A percentile compares a stretch with the other conserved stretches of the same genome.
phyloP scores from a whole-genome alignment of 1,140 invertebrate species.

The Brachionus rubens region DNA sequence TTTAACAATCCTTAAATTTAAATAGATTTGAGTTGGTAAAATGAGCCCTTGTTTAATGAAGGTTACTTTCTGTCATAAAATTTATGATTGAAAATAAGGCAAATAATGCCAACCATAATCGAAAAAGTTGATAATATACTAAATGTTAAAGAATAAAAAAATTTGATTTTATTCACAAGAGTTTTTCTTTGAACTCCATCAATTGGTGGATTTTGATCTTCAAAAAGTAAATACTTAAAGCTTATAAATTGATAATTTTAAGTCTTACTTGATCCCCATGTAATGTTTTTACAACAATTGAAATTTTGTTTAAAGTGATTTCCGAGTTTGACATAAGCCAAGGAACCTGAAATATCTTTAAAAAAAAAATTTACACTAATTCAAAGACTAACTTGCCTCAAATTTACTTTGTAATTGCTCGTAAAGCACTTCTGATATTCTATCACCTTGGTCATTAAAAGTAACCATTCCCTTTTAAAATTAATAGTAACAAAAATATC shows the following conservation, averaged over 20 bases:
- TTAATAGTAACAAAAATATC: too few species aligned
- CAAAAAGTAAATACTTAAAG: neutral
- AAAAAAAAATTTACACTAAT: neutral
- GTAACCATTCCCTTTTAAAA: slow-evolving; percentile 77
- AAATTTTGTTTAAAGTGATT: slow-evolving; percentile 44
- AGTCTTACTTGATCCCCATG: slow-evolving; percentile 26
- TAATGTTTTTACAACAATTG: slow-evolving; percentile 25
- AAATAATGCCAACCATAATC: slow-evolving; percentile 29
- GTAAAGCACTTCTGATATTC: slow-evolving; percentile 96
- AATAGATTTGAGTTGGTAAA: slow-evolving; percentile 8
- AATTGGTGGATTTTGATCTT: neutral
- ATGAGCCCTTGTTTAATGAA: neutral
- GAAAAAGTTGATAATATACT: slow-evolving; percentile 15
- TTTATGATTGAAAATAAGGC: slow-evolving; percentile 51
- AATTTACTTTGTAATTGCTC: slow-evolving; percentile 77
- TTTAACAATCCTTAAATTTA: slow-evolving; percentile 77
- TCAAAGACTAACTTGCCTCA: slow-evolving; percentile 47
- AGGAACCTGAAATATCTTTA: slow-evolving; percentile 10
- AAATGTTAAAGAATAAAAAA: neutral
- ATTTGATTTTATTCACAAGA: neutral
- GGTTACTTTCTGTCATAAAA: slow-evolving; percentile 50
- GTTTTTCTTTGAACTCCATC: slow-evolving; percentile 42
- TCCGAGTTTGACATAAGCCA: slow-evolving; percentile 20
- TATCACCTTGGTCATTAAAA: slow-evolving; percentile 91
- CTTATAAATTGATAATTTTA: neutral